Evolutionary conservation across 2,797 vertebrate species (phyloP), one percentile per base, ranked within the genome.

Genomic region (Fistularia tabacaria): DNA sequence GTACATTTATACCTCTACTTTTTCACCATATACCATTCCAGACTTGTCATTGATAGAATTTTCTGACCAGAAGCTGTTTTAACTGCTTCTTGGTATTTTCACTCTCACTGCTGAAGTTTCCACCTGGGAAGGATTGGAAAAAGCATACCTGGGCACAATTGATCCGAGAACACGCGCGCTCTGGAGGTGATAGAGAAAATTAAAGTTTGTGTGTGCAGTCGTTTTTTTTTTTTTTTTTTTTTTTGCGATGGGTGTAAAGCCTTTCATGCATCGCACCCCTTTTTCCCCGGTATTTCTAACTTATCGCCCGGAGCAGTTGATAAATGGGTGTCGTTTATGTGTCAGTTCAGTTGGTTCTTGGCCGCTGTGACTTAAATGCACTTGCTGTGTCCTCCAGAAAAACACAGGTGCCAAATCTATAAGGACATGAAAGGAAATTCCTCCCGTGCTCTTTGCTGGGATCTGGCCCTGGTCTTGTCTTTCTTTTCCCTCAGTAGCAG

Each of bases 401-500:
- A 37, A 25, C 36, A 1, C 50, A 65, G 56, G 36, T 57, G 49
- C 40, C n/a, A 38, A 47, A 39, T 45, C 36, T 46, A 38, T 46
- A 10, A 25, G 59, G 40, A 47, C 48, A 40, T 10, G 45, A 64
- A 57, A 25, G 12, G 5, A 49, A 10, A 51, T 53, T 70, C 51
- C 9, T 45, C 49, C 62, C 59, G 36, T n/a, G 42, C 41, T 54
- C 53, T 69, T 69, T 65, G 48, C 36, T 57, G 41, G 55, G 12
- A 54, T 52, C n/a, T 47, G 51, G 46, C 51, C 48, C 1, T 6
- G 38, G 41, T 48, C 62, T 36, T 44, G 10, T 56, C 59, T 50
- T 38, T 59, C 46, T 51, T 14, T 15, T 51, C 43, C 64, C 14
- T 44, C 46, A 65, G 66, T 71, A 75, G 70, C 74, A 65, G 71